Percentiles rank a stretch among this genome's conserved stretches.
phyloP scores from a whole-genome alignment of 2,113 vertebrate species.

The Odontophorus gujanensis region DNA sequence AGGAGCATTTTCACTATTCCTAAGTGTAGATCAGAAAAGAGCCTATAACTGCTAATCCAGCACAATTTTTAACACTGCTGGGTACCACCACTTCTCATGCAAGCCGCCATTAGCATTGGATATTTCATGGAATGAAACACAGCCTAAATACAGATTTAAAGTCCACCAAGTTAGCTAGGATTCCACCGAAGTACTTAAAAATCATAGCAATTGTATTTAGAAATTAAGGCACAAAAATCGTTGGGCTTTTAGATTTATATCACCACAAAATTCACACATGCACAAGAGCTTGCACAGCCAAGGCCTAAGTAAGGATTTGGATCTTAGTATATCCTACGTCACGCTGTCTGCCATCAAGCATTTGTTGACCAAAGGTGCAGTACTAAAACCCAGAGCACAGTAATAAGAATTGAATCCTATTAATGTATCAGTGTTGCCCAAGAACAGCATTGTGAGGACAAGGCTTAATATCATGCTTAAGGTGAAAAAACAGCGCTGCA shows the following conservation, averaged over 20 bases:
- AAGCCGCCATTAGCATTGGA: neutral
- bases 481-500: neutral
- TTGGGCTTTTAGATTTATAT: neutral
- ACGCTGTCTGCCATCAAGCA: neutral
- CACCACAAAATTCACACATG: neutral
- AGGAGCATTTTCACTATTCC: neutral
- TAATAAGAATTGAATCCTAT: neutral
- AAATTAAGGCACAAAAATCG: neutral
- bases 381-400: neutral
- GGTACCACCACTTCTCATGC: neutral
- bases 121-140: neutral
- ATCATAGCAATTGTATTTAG: neutral
- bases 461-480: neutral
- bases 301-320: neutral
- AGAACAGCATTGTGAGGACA: neutral
- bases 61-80: neutral
- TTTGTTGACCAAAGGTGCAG: neutral
- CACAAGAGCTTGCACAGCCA: fast-evolving
- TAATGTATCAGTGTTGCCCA: neutral
- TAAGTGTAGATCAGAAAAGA: neutral
- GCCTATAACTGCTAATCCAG: neutral
- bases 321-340: neutral
- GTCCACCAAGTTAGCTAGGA: neutral
- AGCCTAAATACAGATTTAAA: neutral
- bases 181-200: neutral